These are phyloP conservation scores for Standfussiana lucernea DNA, from an alignment of 2,888 invertebrate species.

Conservation along the genomic window DNA sequence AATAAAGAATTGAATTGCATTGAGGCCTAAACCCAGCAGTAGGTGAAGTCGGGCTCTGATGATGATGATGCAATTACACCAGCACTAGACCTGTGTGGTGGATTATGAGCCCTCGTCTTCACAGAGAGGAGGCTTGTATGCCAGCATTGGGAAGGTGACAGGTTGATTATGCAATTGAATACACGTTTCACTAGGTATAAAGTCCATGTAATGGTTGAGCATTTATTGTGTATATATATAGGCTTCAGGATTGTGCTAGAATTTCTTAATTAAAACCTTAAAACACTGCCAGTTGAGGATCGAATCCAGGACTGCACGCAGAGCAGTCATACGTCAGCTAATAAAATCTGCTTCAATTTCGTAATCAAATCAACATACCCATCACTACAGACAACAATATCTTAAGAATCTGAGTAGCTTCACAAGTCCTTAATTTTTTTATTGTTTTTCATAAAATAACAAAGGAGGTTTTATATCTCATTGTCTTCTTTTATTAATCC, in stretches of 20 bases:
- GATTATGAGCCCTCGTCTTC: no score
- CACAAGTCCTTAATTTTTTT: slow-evolving; percentile 62
- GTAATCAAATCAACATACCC: slow-evolving; percentile 23
- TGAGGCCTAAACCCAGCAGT: no score
- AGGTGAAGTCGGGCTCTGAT: no score
- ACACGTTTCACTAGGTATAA: no score
- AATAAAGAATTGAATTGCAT: no score
- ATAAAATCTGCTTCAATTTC: background rate
- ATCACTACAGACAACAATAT: slow-evolving; percentile 36
- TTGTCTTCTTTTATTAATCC: slow-evolving; percentile 70
- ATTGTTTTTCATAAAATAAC: slow-evolving; percentile 66
- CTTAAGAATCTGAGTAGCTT: slow-evolving; percentile 46
- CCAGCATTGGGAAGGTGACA: no score
- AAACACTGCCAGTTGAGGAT: background rate
- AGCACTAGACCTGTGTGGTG: no score
- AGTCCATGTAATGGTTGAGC: background rate
- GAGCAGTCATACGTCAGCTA: background rate
- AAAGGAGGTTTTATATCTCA: slow-evolving; percentile 63
- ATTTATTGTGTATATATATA: background rate
- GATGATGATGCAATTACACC: no score
- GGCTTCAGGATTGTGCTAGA: background rate
- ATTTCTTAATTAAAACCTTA: background rate
- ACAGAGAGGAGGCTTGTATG: no score
- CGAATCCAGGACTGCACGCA: background rate
- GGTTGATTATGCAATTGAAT: no score